Conservation (phyloP, 2,113 vertebrate genomes). For the Mastomys coucha region DNA sequence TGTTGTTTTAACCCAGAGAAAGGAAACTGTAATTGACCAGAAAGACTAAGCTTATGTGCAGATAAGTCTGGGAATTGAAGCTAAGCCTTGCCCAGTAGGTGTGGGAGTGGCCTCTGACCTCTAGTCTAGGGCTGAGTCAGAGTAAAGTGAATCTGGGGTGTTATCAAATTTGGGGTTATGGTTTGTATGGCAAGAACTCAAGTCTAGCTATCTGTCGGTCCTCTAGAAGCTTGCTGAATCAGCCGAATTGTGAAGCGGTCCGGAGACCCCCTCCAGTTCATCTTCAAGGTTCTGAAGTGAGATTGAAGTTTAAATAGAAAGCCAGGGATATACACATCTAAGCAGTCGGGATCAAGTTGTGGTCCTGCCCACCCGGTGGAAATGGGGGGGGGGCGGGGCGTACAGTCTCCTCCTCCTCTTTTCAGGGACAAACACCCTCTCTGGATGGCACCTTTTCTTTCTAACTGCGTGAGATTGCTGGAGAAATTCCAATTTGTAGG, state of each 20-base stretch:
- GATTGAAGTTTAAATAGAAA: background rate
- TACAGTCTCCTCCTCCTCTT: background rate
- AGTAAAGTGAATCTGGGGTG: background rate
- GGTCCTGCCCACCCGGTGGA: background rate
- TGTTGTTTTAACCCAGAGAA: background rate
- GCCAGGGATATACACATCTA: background rate
- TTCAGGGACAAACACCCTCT: background rate
- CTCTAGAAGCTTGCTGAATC: background rate
- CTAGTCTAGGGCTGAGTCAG: background rate
- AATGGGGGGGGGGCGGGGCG: too few relatives aligned
- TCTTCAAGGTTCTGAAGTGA: background rate
- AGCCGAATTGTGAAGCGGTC: background rate
- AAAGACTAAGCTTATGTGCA: background rate
- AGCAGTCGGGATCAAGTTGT: background rate
- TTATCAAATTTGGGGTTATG: background rate
- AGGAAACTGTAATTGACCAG: background rate
- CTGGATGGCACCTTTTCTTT: background rate
- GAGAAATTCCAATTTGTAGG: background rate
- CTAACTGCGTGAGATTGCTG: background rate
- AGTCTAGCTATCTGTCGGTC: background rate
- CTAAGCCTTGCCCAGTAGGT: background rate
- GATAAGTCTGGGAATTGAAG: background rate
- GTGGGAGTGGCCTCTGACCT: background rate
- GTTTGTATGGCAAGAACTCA: background rate
- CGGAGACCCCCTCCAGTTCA: background rate